These are phyloP conservation scores for Picus viridis DNA, from an alignment of 2,797 vertebrate species.

Conservation along the genomic window DNA sequence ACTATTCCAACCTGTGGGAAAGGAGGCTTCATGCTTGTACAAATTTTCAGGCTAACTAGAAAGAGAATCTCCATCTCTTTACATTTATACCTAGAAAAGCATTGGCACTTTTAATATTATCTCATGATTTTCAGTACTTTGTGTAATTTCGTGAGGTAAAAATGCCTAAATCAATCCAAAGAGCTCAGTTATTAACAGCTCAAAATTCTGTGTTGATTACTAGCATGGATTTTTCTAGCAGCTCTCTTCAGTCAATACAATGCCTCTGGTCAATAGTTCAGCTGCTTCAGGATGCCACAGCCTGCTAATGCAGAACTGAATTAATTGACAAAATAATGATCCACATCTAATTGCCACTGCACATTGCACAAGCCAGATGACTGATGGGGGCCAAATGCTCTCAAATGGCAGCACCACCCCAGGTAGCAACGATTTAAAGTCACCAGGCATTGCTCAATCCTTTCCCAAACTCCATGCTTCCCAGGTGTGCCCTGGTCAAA, in stretches of 20 bases:
- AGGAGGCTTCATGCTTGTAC: not conserved
- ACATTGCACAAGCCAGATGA: not conserved
- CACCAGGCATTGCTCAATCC: not conserved
- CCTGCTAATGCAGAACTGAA: not conserved
- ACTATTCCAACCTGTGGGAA: not conserved
- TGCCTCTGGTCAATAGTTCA: not conserved
- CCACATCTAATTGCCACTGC: not conserved
- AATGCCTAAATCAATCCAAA: not conserved
- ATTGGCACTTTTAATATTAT: not conserved
- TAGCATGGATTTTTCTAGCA: not conserved
- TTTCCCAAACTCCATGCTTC: not conserved
- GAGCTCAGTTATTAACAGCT: not conserved
- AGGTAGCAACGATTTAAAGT: not conserved
- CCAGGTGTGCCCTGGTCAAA: too few relatives aligned
- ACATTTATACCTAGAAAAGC: not conserved
- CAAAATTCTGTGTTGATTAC: not conserved
- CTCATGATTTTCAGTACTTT: not conserved
- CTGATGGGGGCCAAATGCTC: not conserved
- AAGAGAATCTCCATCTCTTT: not conserved
- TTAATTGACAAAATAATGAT: not conserved
- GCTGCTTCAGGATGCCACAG: not conserved
- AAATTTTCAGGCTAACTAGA: not conserved
- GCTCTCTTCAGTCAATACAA: not conserved
- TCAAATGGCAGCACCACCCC: not conserved
- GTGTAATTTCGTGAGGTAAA: not conserved